Percentiles rank a stretch among this genome's conserved stretches.
Conservation (phyloP, 2,797 vertebrate species). For the Neomorphus geoffroyi region DNA sequence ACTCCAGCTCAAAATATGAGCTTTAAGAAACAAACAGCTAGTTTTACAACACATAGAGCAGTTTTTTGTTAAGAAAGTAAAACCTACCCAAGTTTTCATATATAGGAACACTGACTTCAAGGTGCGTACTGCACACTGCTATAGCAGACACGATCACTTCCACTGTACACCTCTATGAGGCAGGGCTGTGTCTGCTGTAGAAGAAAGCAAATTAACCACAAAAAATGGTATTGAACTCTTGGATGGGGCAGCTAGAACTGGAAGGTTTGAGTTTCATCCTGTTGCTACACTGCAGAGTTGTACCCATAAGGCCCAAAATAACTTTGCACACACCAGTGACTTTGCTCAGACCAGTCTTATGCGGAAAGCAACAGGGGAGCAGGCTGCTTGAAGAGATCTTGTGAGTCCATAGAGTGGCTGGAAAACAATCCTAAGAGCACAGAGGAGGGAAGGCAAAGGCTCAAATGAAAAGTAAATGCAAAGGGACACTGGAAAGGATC, state of each 20-base stretch:
- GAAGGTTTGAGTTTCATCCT: neutral
- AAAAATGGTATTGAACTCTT: neutral
- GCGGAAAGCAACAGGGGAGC: neutral
- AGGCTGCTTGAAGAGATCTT: neutral
- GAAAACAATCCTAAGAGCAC: neutral
- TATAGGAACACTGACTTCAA: neutral
- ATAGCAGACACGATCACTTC: fast-evolving
- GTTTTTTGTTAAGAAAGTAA: neutral
- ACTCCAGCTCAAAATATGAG: neutral
- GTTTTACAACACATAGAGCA: neutral
- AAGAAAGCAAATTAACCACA: neutral
- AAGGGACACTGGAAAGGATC: neutral
- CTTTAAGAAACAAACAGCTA: neutral
- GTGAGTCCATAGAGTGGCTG: neutral
- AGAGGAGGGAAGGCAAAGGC: neutral
- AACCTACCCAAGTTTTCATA: neutral
- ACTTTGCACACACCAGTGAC: neutral
- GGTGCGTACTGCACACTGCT: too few relatives aligned
- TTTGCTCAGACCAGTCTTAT: neutral
- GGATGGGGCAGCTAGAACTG: neutral
- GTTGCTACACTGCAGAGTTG: neutral
- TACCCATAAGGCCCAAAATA: neutral
- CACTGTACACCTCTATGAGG: neutral
- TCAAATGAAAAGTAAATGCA: neutral
- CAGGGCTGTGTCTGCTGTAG: neutral